Conservation (phyloP, 2,113 vertebrate genomes). For the Emydocephalus ijimae region DNA sequence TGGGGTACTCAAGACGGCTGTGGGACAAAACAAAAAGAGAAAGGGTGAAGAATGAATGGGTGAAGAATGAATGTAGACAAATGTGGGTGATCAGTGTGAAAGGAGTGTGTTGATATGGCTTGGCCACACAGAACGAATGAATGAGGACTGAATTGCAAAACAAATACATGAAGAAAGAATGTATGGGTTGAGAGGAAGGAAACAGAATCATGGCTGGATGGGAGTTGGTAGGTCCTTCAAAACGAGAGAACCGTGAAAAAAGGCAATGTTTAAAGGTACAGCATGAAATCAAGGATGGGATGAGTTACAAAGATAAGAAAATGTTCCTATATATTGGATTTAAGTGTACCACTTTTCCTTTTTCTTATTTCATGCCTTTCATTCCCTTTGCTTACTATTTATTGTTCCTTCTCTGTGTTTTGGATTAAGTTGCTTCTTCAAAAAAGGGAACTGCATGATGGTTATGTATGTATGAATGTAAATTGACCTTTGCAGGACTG, state of each 20-base stretch:
- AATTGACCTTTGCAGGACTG: neutral
- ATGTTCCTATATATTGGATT: neutral
- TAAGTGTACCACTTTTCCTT: neutral
- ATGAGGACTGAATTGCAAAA: neutral
- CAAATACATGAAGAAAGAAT: neutral
- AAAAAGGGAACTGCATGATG: neutral
- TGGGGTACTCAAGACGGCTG: neutral
- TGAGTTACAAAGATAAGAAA: neutral
- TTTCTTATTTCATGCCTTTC: neutral
- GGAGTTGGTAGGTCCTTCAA: neutral
- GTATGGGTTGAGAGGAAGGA: neutral
- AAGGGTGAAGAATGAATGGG: neutral
- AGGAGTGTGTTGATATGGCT: neutral
- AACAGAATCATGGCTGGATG: neutral
- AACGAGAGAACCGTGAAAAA: neutral
- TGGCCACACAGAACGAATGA: neutral
- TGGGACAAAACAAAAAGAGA: neutral
- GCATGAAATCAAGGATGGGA: neutral
- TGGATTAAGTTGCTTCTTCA: neutral
- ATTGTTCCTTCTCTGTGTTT: neutral
- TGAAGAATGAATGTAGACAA: neutral
- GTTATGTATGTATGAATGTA: neutral
- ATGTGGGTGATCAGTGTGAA: neutral
- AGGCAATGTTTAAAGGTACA: neutral
- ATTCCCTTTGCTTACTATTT: neutral